Evolutionary conservation across 2,797 vertebrate species (phyloP).

Genomic region (Perodicticus potto): DNA sequence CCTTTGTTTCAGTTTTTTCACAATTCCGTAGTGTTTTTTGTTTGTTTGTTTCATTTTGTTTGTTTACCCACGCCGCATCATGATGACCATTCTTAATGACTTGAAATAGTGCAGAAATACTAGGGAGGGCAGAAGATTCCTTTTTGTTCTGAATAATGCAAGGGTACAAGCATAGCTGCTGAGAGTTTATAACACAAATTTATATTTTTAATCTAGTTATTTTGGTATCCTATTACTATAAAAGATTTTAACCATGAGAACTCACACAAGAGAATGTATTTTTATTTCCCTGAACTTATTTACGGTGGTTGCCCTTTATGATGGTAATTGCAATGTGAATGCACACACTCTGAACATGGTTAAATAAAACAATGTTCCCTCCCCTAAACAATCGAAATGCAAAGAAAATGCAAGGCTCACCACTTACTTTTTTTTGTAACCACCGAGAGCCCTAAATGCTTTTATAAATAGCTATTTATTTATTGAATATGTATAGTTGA

Average conservation of each 20-base stretch:
- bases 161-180: background rate
- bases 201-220: slow-evolving; percentile 72
- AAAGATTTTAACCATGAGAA: slow-evolving; percentile 64
- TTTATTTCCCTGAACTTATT: slow-evolving; percentile 61
- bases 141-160: slow-evolving; percentile 54
- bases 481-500: slow-evolving; percentile 46
- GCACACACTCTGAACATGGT: slow-evolving; percentile 52
- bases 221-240: slow-evolving; percentile 66
- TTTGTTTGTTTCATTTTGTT: slow-evolving; percentile 53
- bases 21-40: slow-evolving; percentile 22
- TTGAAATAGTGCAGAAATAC: slow-evolving; percentile 53
- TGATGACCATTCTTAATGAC: slow-evolving; percentile 32
- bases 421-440: slow-evolving; percentile 49
- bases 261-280: slow-evolving; percentile 54
- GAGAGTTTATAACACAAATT: slow-evolving; percentile 15
- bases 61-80: slow-evolving; percentile 53
- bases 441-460: slow-evolving; percentile 50
- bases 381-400: slow-evolving; percentile 51
- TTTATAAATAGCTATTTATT: slow-evolving; percentile 70
- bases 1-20: background rate
- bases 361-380: slow-evolving; percentile 44
- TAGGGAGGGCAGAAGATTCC: background rate
- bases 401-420: slow-evolving; percentile 59
- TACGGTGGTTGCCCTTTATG: slow-evolving; percentile 65
- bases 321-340: slow-evolving; percentile 53